Evolutionary conservation across 2,797 vertebrate species (phyloP), one percentile per base, ranked within the genome.

Genomic region (Sebastes elongatus): DNA sequence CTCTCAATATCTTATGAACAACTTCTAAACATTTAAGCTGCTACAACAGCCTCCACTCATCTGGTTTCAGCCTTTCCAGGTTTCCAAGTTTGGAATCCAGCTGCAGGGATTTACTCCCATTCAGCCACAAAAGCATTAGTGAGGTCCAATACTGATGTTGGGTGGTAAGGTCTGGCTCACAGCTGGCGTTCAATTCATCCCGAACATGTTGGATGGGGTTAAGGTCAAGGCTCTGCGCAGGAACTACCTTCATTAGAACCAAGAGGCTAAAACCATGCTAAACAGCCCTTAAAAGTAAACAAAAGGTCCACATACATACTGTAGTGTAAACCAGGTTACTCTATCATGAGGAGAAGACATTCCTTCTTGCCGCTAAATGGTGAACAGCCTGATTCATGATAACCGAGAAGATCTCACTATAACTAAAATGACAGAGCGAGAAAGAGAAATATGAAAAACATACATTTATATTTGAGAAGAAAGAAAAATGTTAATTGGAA

Each of bases 401-500:
- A 52, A 63, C 13, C 16, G 35, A 78, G 55, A 38, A 5, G 2
- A 4, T 73, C n/a, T 81, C 18, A 13, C 46, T 66, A 53, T 53
- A 63, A 42, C 4, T n/a, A 10, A 32, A 30, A 22, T 56, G 23
- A 30, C 7, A 66, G 7, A 69, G 27, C 18, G 22, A 59, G 18
- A 68, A 27, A 28, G 6, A 74, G 11, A 74, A 65, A 69, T 66
- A 35, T n/a, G 53, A 63, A 64, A 79, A 76, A 63, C 13, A 78
- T 33, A 64, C 25, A 84, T 78, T 80, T 55, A 72, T 33, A 52
- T 38, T 62, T 7, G 20, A 59, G 73, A 63, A 63, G 16, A 59
- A 69, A 71, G 59, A 64, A 56, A 63, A 88, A 82, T 55, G 3
- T 73, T 80, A 88, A 84, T 72, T 76, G 74, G 49, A 84, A 80